Evolutionary conservation across 2,113 vertebrate genomes (phyloP).

Genomic region (Mugil cephalus): DNA sequence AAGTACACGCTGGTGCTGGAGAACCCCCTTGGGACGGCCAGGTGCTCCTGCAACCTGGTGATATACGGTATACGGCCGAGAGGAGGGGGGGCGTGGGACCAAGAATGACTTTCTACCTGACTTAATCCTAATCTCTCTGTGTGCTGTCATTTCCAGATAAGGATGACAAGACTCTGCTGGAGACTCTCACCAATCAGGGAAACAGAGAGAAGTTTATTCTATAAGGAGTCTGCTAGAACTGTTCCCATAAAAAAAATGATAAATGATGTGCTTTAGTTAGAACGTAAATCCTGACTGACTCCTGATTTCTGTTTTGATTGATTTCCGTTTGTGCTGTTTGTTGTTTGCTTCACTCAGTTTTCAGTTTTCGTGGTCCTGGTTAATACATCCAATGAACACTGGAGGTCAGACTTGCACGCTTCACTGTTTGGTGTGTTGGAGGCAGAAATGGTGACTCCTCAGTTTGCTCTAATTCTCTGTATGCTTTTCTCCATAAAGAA

Average conservation of each 20-base stretch:
- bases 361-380: not conserved
- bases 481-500: constrained; percentile 9
- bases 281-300: not conserved
- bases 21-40: constrained; percentile 73
- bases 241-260: no score
- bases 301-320: not conserved
- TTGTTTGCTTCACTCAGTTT: no score
- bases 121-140: constrained; percentile 1
- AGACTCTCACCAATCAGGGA: constrained; percentile 67
- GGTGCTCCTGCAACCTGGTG: constrained; percentile 72
- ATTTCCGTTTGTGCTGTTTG: not conserved
- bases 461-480: constrained; percentile 53
- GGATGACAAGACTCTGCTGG: constrained; percentile 74
- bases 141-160: constrained; percentile 73
- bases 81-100: not conserved
- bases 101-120: not conserved
- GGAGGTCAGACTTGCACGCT: constrained; percentile 56
- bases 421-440: constrained; percentile 10
- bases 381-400: constrained; percentile 47
- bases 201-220: constrained; percentile 81
- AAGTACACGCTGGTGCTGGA: constrained; percentile 75
- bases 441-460: constrained; percentile 33
- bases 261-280: no score
- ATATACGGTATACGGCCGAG: constrained; percentile 61
- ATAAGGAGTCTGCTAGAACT: constrained; percentile 38